These are phyloP conservation scores for Sardina pilchardus DNA, from an alignment of 2,113 vertebrate genomes.

Conservation along the genomic window DNA sequence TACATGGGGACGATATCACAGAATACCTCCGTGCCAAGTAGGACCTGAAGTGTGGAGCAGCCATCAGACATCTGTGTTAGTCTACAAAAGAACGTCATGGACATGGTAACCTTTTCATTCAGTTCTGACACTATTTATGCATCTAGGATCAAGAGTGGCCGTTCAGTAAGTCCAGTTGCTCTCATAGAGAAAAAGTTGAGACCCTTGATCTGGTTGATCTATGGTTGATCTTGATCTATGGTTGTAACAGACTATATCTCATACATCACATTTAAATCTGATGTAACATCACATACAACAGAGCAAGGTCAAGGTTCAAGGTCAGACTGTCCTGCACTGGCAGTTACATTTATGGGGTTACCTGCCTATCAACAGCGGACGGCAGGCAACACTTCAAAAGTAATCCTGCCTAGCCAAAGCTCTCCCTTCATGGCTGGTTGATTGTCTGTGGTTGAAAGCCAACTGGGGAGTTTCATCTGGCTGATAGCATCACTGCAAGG, in stretches of 20 bases:
- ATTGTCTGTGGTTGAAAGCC: neutral
- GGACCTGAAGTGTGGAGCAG: neutral
- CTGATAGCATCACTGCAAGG: neutral
- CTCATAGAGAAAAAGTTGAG: too few species aligned
- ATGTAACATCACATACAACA: neutral
- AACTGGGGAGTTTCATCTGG: neutral
- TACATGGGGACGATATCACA: neutral
- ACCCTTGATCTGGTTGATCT: too few species aligned
- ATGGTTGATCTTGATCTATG: too few species aligned
- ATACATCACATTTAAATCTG: neutral
- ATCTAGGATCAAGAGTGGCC: too few species aligned
- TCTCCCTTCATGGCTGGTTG: neutral
- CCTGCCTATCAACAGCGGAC: neutral
- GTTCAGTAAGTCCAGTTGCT: too few species aligned
- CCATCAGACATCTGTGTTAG: neutral
- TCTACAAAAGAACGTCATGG: neutral
- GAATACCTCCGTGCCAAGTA: neutral
- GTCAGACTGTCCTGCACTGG: neutral
- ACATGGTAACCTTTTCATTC: neutral
- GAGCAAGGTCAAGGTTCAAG: neutral
- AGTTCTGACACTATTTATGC: neutral
- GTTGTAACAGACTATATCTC: too few species aligned
- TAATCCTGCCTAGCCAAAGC: neutral
- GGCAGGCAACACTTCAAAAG: neutral
- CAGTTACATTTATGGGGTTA: neutral